Percentiles rank a stretch among this genome's conserved stretches.
Evolutionary conservation across 2,888 invertebrate genomes (phyloP).

Genomic region (Pollenia amentaria): DNA sequence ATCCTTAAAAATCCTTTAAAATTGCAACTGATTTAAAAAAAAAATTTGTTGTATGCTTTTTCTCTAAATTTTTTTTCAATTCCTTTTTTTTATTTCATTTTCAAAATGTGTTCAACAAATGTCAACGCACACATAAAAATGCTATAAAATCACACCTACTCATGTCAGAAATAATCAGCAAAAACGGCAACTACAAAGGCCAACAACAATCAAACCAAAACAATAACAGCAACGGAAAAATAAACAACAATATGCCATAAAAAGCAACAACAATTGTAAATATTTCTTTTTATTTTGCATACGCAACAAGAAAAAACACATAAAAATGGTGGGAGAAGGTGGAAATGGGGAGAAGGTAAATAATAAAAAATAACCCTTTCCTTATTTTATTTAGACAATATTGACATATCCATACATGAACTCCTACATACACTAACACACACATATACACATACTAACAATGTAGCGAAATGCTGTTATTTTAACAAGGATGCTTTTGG

Average conservation of each 20-base stretch:
- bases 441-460: neutral
- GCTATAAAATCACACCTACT: slow-evolving; percentile 82
- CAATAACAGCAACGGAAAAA: slow-evolving; percentile 37
- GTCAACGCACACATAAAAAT: slow-evolving; percentile 80
- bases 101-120: slow-evolving; percentile 72
- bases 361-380: slow-evolving; percentile 63
- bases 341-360: neutral
- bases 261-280: slow-evolving; percentile 61
- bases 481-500: slow-evolving; percentile 52
- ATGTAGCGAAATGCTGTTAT: slow-evolving; percentile 32
- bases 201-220: slow-evolving; percentile 49
- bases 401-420: slow-evolving; percentile 51
- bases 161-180: slow-evolving; percentile 80
- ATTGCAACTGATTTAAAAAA: slow-evolving; percentile 60
- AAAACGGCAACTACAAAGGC: slow-evolving; percentile 33
- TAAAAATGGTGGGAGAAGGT: neutral
- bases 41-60: neutral
- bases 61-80: neutral
- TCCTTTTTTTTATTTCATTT: slow-evolving; percentile 9
- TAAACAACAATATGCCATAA: slow-evolving; percentile 22
- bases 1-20: slow-evolving; percentile 41
- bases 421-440: slow-evolving; percentile 8
- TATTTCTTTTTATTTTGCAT: slow-evolving; percentile 77
- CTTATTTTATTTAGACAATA: slow-evolving; percentile 58
- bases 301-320: slow-evolving; percentile 75